Base-by-base conservation (phyloP, 2,888 invertebrate genomes). In the Lycophotia porphyrea region DNA sequence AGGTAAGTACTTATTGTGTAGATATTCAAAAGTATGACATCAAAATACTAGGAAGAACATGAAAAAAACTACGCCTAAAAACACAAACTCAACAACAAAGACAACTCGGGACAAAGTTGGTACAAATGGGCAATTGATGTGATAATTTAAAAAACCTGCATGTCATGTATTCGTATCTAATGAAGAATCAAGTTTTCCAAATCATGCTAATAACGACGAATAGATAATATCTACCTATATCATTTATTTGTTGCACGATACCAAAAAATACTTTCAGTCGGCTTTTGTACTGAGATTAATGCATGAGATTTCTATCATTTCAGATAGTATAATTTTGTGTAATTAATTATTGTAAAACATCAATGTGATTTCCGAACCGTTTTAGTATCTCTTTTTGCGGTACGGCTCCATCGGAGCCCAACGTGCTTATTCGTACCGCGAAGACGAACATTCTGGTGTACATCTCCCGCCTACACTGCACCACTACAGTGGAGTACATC, bases 1-100 rank as follows among this genome's bases (percentile, higher is more conserved):
- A 47, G 4, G 39, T 39, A 55, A 27, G 55, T 58, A 58, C 31
- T 21, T 60, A 63, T 11, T 24, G 39, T 39, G n/a, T 24, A 66
- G 36, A 63, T 34, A 83, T 55, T 68, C 47, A 71, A 52, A 74
- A 63, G 52, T 42, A 83, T 86, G 80, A 84, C 74, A 73, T 86
- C 84, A 79, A 74, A 76, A 66, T 78, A 60, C 71, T 66, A 60
- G 49, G 69, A 86, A 15, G 4, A 39, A 61, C 36, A 5, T 21
- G 7, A 82, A 71, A 74, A 60, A 82, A 8, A 71, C 34, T n/a
- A 34, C 39, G 60, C 55, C 36, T 31, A 58, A 66, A 49, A 68
- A 64, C 27, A 82, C 65, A 63, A 60, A 52, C 47, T n/a, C n/a
- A n/a, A n/a, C n/a, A n/a, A n/a, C n/a, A n/a, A n/a, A n/a, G n/a